Evolutionary conservation across 2,113 vertebrate species (phyloP), one percentile per base, ranked within the genome.

Genomic region (Eleginops maclovinus): DNA sequence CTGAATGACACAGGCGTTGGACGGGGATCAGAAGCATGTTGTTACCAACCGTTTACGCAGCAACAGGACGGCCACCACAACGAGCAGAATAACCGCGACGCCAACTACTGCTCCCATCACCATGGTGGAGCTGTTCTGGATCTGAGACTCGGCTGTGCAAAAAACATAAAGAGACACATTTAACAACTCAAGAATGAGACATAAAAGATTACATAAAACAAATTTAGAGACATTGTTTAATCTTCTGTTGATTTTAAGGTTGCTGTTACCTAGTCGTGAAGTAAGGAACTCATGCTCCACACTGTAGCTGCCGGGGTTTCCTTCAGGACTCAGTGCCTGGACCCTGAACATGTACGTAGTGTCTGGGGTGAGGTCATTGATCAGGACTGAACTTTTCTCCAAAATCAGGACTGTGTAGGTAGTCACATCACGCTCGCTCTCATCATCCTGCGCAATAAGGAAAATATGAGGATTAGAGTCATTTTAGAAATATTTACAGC

Each of bases 371-470:
- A 99, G 92, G 84, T 98, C 96, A 0, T 77, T 87, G 43, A 99
- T 93, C 72, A 95, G 95, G 68, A 97, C 96, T 0, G 93, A 95
- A 84, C 91, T 96, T 81, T 93, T 97, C 54, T 98, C 96, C 0
- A 96, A 94, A 78, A 96, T 94, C 68, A 96, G 92, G 64, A 99
- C 98, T 0, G 95, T 98, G 91, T 98, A 99, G 77, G 95, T 97
- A 93, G 97, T 98, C 81, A 97, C 93, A 0, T 98, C 98, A 2
- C 95, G 94, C 91, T 97, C 95, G 0, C 79, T 69, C 1, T 91
- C 87, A 9, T 82, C 90, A 44, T 95, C 91, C 94, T 95, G 79
- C 7, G 9, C 5, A 59, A 62, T 56, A 26, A 19, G 9, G 10
- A 41, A 69, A 62, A 15, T 15, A 9, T 3, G 16, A n/a, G 43